Evolutionary conservation across 2,888 invertebrate genomes (phyloP).

Genomic region (Caenorhabditis sp.): DNA sequence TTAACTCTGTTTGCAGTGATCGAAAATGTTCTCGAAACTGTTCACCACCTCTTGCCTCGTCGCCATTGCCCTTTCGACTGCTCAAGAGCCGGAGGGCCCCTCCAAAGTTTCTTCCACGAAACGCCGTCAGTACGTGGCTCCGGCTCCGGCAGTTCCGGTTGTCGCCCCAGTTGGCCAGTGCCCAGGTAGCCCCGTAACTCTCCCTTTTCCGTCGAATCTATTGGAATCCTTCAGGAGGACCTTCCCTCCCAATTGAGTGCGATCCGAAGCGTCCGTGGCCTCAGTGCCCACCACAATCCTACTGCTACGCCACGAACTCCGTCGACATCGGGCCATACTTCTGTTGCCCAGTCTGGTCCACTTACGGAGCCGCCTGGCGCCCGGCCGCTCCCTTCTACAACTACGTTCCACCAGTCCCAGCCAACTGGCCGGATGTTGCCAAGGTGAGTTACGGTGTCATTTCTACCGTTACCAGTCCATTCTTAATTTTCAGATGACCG

Average conservation of each 20-base stretch:
- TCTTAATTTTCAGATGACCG: slow-evolving; percentile 61
- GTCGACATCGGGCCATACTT: slow-evolving; percentile 79
- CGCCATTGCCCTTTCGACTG: slow-evolving; percentile 37
- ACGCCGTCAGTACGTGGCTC: slow-evolving; percentile 72
- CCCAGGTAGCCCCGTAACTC: slow-evolving; percentile 58
- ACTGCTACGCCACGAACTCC: slow-evolving; percentile 79
- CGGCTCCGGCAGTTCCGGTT: slow-evolving; percentile 58
- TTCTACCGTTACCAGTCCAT: too few species aligned
- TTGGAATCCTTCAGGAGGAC: slow-evolving; percentile 62
- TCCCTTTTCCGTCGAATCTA: not conserved
- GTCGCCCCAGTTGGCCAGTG: slow-evolving; percentile 74
- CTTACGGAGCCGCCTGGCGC: slow-evolving; percentile 78
- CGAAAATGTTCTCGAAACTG: slow-evolving; percentile 41
- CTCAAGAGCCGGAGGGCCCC: slow-evolving; percentile 17
- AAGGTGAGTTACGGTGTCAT: slow-evolving; percentile 25
- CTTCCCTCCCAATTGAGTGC: slow-evolving; percentile 77
- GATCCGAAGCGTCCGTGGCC: slow-evolving; percentile 79
- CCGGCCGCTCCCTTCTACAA: slow-evolving; percentile 79
- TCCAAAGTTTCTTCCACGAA: slow-evolving; percentile 57
- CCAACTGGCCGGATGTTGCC: slow-evolving; percentile 76
- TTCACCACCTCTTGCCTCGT: slow-evolving; percentile 44
- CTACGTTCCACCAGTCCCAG: slow-evolving; percentile 79
- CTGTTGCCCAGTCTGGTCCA: slow-evolving; percentile 79
- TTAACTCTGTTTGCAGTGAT: not conserved
- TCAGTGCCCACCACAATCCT: slow-evolving; percentile 79